phyloP scores from a whole-genome alignment of 2,888 invertebrate genomes.

The Andrena hattorfiana region DNA sequence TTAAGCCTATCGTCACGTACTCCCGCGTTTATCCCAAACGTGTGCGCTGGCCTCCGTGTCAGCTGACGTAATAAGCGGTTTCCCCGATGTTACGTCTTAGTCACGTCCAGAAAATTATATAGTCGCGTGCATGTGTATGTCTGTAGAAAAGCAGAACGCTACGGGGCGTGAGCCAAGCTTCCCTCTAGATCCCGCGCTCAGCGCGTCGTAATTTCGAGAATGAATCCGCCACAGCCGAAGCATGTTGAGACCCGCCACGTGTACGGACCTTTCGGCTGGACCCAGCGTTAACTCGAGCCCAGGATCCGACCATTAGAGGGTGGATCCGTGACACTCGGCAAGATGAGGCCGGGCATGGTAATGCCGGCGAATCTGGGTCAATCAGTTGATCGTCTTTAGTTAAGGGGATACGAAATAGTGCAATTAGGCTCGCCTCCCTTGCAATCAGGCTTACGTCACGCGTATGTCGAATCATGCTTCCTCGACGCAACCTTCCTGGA shows the following conservation, averaged over 20 bases:
- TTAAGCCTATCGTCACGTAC: conserved; percentile 15
- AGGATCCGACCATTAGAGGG: conserved; percentile 2
- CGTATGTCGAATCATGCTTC: conserved; percentile 28
- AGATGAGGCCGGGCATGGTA: conserved; percentile 39
- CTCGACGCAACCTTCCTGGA: conserved; percentile 9
- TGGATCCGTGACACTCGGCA: conserved; percentile 11
- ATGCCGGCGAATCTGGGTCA: conserved; percentile 53
- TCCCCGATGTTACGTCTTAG: conserved; percentile 28
- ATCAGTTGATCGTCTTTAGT: conserved; percentile 61
- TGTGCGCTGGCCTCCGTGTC: background rate
- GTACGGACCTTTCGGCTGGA: background rate
- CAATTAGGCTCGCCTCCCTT: conserved; percentile 52
- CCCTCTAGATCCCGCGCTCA: background rate
- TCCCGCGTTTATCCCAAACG: background rate
- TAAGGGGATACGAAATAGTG: conserved; percentile 53
- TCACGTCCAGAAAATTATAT: conserved; percentile 16
- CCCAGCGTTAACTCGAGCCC: conserved; percentile 10
- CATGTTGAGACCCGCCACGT: background rate
- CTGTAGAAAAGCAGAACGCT: background rate
- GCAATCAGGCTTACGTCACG: conserved; percentile 49
- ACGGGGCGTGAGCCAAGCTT: background rate
- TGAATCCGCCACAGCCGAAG: background rate
- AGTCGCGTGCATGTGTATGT: background rate
- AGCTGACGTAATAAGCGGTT: conserved; percentile 39
- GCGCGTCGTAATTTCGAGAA: conserved; percentile 15